phyloP scores from a whole-genome alignment of 2,888 invertebrate species.

The Synanthedon andrenaeformis region DNA sequence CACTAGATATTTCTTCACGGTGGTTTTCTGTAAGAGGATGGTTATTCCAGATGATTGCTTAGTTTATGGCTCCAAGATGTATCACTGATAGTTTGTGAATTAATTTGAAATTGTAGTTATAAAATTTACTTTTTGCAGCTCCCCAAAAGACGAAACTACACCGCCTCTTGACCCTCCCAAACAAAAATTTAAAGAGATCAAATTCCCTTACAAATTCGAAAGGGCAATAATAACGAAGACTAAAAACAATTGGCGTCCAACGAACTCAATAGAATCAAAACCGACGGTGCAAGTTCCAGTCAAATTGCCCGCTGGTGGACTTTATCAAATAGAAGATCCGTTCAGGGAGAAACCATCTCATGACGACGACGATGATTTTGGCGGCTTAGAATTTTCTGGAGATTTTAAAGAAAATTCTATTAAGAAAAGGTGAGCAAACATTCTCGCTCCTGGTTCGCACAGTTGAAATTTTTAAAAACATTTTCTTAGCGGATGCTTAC shows the following conservation, averaged over 20 bases:
- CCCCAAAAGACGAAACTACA: constrained; percentile 23
- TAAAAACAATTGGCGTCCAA: constrained; percentile 24
- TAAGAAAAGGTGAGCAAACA: constrained; percentile 19
- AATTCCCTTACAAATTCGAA: constrained; percentile 43
- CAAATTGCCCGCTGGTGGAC: constrained; percentile 42
- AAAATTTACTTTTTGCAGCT: constrained; percentile 17
- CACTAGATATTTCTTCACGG: no score
- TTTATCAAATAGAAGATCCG: constrained; percentile 38
- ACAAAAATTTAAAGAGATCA: constrained; percentile 19
- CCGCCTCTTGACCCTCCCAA: constrained; percentile 22
- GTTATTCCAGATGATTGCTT: no score
- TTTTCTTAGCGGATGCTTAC: no score
- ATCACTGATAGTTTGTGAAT: no score
- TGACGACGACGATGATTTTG: constrained; percentile 20
- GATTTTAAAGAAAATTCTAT: constrained; percentile 25
- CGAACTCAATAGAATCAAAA: constrained; percentile 24
- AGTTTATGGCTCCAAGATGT: no score
- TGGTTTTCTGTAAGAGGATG: no score
- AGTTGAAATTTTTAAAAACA: no score
- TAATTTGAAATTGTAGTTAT: background rate
- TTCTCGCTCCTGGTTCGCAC: no score
- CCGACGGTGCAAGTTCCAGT: constrained; percentile 39
- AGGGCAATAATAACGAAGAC: constrained; percentile 20
- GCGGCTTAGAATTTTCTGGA: constrained; percentile 24
- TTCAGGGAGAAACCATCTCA: constrained; percentile 34